Percentiles rank a stretch among this genome's conserved stretches.
Conservation (phyloP, 2,113 vertebrate genomes). For the Zootoca vivipara region DNA sequence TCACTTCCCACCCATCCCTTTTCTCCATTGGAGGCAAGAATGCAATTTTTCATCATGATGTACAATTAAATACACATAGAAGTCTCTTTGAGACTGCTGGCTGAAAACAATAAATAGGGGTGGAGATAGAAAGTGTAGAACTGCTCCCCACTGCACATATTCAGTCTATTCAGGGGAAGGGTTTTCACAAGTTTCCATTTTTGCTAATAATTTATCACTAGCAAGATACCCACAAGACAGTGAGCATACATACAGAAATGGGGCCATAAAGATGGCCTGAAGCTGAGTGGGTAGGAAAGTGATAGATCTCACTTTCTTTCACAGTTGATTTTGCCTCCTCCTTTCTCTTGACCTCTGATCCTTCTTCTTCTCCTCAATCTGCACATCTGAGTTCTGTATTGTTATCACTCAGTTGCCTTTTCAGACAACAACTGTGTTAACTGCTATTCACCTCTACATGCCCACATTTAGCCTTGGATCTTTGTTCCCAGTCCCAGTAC, state of each 20-base stretch:
- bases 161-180: not conserved
- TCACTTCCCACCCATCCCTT: constrained; percentile 11
- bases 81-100: not conserved
- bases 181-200: not conserved
- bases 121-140: not conserved
- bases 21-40: not conserved
- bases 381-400: not conserved
- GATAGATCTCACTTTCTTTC: not conserved
- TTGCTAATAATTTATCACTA: not conserved
- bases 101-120: not conserved
- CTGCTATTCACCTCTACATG: not conserved
- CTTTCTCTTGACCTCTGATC: not conserved
- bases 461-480: too few species aligned
- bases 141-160: not conserved
- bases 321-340: not conserved
- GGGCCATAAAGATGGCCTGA: not conserved
- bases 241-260: not conserved
- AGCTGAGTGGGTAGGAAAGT: not conserved
- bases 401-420: not conserved
- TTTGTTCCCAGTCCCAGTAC: not conserved
- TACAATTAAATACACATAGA: not conserved
- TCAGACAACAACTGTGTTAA: not conserved
- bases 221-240: not conserved
- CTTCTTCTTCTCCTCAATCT: not conserved
- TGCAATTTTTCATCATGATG: not conserved